Percentiles rank a stretch among this genome's conserved stretches.
These are phyloP conservation scores for Merluccius polli DNA, from an alignment of 2,797 vertebrate species.

Conservation along the genomic window DNA sequence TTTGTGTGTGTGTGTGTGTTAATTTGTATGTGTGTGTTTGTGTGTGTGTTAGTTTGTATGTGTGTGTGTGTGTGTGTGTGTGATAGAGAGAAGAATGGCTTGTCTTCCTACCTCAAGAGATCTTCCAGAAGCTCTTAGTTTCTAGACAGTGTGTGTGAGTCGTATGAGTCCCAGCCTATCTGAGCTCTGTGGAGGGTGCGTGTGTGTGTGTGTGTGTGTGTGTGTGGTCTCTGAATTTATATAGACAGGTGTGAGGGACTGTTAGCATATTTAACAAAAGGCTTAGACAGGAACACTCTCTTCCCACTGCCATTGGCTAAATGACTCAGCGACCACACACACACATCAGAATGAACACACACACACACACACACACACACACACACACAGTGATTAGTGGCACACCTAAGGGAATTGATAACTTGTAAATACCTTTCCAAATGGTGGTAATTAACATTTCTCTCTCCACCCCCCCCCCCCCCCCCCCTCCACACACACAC, in stretches of 20 bases:
- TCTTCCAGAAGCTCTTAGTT: conserved; percentile 26
- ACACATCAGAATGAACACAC: conserved; percentile 15
- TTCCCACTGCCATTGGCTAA: conserved; percentile 43
- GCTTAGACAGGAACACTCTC: conserved; percentile 38
- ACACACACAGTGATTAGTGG: neutral
- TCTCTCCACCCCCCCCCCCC: too few species aligned
- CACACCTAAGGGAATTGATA: neutral
- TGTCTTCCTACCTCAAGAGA: conserved; percentile 19
- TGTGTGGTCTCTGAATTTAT: conserved; percentile 45
- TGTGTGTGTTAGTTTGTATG: neutral
- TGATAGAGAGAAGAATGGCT: neutral
- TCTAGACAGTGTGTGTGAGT: conserved; percentile 2
- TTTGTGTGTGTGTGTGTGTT: neutral
- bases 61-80: neutral
- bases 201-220: conserved; percentile 19
- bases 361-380: conserved; percentile 20
- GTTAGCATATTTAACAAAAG: conserved; percentile 68
- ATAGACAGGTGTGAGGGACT: conserved; percentile 55
- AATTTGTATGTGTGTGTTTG: neutral
- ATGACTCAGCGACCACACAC: conserved; percentile 30
- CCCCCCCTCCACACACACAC: conserved; percentile 1
- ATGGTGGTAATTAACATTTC: neutral
- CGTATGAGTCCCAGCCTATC: neutral
- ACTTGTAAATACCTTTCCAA: neutral
- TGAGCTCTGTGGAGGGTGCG: conserved; percentile 10